phyloP scores from a whole-genome alignment of 2,888 invertebrate genomes.

The Pollenia amentaria region DNA sequence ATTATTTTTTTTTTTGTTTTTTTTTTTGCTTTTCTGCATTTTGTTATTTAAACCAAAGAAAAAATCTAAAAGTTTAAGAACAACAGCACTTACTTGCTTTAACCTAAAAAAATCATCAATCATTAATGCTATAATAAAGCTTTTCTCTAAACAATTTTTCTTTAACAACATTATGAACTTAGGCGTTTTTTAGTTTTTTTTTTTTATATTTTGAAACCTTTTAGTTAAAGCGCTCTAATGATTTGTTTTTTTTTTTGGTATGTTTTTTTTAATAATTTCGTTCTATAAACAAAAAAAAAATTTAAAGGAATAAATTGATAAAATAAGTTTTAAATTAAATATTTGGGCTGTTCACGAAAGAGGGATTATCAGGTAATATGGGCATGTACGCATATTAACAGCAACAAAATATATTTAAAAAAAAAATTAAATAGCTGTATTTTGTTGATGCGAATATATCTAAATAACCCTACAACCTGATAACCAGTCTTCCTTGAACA shows the following conservation, averaged over 20 bases:
- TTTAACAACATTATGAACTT: not conserved
- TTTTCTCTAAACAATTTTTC: constrained; percentile 39
- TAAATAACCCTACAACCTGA: no score
- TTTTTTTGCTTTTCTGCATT: constrained; percentile 25
- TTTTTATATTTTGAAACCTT: constrained; percentile 2
- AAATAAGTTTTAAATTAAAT: not conserved
- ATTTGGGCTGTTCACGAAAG: no score
- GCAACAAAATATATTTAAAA: no score
- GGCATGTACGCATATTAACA: no score
- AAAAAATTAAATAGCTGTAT: no score
- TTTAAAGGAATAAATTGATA: constrained; percentile 11
- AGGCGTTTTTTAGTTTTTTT: not conserved
- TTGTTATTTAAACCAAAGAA: constrained; percentile 2
- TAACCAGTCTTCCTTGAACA: no score
- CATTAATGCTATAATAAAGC: constrained; percentile 66
- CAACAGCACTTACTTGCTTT: constrained; percentile 73
- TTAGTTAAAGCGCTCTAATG: not conserved
- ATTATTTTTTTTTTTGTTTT: constrained; percentile 2
- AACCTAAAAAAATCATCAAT: constrained; percentile 66
- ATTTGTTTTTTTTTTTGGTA: constrained; percentile 28
- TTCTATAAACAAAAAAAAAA: constrained; percentile 75
- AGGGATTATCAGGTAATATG: no score
- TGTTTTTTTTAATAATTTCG: constrained; percentile 65
- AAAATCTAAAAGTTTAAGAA: constrained; percentile 61
- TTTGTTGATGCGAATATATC: no score